A percentile compares a stretch with the other conserved stretches of the same genome.
Conservation (phyloP, 2,113 vertebrate species). For the Gymnocephalus cernua region DNA sequence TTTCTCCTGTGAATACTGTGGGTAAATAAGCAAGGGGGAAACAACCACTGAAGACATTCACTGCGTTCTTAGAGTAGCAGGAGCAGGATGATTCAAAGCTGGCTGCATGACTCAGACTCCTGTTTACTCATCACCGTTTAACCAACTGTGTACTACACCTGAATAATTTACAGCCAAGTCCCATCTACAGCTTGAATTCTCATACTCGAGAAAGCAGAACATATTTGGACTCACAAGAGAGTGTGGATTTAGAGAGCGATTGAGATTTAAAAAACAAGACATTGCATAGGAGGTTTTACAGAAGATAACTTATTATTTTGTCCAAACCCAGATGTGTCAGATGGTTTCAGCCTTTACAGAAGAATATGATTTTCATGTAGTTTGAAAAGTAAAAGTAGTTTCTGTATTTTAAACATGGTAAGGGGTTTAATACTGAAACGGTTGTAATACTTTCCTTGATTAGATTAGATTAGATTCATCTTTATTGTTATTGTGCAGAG, state of each 20-base stretch:
- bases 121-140: conserved; percentile 73
- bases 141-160: conserved; percentile 61
- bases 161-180: conserved; percentile 67
- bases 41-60: conserved; percentile 56
- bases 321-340: neutral
- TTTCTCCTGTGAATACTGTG: conserved; percentile 67
- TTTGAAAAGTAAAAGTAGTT: neutral
- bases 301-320: neutral
- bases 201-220: conserved; percentile 23
- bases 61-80: conserved; percentile 38
- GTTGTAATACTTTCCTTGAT: neutral
- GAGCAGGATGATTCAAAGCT: conserved; percentile 56
- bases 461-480: no score
- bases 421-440: neutral
- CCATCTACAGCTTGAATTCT: conserved; percentile 32
- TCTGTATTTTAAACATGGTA: neutral
- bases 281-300: neutral
- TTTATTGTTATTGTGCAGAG: no score
- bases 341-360: neutral
- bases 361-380: neutral
- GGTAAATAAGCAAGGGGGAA: conserved; percentile 62
- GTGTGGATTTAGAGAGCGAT: neutral
- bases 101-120: conserved; percentile 68
- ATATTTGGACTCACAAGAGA: neutral
- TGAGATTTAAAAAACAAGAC: conserved; percentile 3